Evolutionary conservation across 2,797 vertebrate genomes (phyloP).

Genomic region (Phyllotis vaccarum): DNA sequence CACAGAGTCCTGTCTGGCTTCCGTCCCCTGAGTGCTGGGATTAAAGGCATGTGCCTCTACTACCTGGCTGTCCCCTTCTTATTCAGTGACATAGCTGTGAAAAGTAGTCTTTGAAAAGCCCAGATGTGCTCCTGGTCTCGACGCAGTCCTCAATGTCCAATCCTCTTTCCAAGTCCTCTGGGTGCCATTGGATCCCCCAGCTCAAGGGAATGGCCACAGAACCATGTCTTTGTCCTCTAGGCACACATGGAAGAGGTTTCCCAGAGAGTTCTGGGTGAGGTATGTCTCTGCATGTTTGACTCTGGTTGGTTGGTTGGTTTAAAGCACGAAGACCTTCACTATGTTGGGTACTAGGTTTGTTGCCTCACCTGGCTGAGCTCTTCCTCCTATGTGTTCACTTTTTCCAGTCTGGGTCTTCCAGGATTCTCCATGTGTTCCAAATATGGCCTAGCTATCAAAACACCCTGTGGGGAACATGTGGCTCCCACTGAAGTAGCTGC

Average conservation of each 20-base stretch:
- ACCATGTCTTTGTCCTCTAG: neutral
- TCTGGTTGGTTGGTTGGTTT: conserved; percentile 8
- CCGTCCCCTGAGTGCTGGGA: neutral
- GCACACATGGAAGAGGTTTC: neutral
- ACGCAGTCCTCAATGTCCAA: neutral
- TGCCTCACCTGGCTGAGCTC: neutral
- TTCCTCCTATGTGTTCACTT: neutral
- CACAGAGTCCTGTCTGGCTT: neutral
- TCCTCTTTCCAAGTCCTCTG: conserved; percentile 1
- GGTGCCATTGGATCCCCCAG: neutral
- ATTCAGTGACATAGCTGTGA: conserved; percentile 48
- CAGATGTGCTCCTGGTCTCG: neutral
- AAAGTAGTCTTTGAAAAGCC: neutral
- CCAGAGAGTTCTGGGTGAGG: conserved; percentile 43
- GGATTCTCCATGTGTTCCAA: neutral
- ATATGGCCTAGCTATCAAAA: conserved; percentile 92
- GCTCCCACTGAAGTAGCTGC: conserved; percentile 90
- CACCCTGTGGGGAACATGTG: conserved; percentile 89
- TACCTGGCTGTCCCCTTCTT: neutral
- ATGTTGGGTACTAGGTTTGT: neutral
- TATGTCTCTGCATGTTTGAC: conserved; percentile 10
- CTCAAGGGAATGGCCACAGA: neutral
- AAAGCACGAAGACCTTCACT: neutral
- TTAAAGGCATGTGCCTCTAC: neutral
- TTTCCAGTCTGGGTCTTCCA: neutral